A percentile compares a stretch with the other conserved stretches of the same genome.
Evolutionary conservation across 2,797 vertebrate species (phyloP).

Genomic region (Gymnocypris eckloni): DNA sequence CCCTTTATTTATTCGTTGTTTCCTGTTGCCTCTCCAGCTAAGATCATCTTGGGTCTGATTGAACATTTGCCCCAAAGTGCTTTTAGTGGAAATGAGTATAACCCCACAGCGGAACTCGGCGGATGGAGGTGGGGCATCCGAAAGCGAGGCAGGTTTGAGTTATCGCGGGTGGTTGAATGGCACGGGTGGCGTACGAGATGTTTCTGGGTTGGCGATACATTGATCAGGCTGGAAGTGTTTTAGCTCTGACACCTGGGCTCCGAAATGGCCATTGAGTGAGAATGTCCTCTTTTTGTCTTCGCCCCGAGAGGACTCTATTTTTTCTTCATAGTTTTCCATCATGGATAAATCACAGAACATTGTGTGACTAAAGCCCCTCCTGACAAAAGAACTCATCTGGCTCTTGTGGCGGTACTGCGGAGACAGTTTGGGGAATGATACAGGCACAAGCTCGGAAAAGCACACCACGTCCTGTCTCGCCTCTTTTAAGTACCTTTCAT

Average conservation of each 20-base stretch:
- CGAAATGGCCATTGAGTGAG: conserved; percentile 50
- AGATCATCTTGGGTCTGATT: conserved; percentile 65
- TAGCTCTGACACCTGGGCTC: conserved; percentile 49
- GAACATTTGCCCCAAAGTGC: conserved; percentile 66
- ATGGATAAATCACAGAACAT: conserved; percentile 28
- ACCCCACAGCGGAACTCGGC: conserved; percentile 52
- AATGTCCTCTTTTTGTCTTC: conserved; percentile 55
- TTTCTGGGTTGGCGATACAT: conserved; percentile 52
- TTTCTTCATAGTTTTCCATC: conserved; percentile 34
- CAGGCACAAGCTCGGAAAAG: conserved; percentile 5
- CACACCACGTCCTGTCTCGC: background rate
- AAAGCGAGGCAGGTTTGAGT: conserved; percentile 56
- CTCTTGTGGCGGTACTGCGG: background rate
- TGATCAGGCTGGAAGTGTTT: conserved; percentile 56
- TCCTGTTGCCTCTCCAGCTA: conserved; percentile 65
- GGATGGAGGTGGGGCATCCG: conserved; percentile 43
- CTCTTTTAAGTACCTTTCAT: conserved; percentile 16
- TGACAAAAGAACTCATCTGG: conserved; percentile 1
- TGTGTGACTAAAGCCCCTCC: conserved; percentile 35
- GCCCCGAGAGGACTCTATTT: conserved; percentile 36
- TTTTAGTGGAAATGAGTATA: conserved; percentile 64
- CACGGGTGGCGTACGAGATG: conserved; percentile 48
- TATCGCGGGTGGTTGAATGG: conserved; percentile 56
- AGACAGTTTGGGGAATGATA: conserved; percentile 28
- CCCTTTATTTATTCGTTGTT: conserved; percentile 68